Percentiles rank a stretch among this genome's conserved stretches.
Conservation (phyloP, 2,888 invertebrate species). For the Bugulina stolonifera region DNA sequence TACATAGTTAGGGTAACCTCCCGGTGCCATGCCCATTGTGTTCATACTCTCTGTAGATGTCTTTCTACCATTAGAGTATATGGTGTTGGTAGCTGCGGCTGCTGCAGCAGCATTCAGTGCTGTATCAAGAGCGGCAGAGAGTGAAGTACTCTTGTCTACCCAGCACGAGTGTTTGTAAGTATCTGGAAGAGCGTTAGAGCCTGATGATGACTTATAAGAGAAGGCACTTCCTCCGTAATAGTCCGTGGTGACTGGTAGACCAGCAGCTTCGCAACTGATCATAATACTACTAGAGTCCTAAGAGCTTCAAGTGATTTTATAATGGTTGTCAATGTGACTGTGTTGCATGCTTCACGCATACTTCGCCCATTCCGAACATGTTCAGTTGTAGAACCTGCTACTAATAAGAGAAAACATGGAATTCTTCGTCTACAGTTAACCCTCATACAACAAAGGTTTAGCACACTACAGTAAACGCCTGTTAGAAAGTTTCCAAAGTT, state of each 20-base stretch:
- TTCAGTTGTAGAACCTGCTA: too few species aligned
- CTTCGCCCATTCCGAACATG: not conserved
- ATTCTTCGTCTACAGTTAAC: too few species aligned
- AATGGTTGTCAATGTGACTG: not conserved
- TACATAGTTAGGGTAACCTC: not conserved
- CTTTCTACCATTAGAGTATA: not conserved
- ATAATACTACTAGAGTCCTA: not conserved
- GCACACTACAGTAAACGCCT: too few species aligned
- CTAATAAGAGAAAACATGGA: too few species aligned
- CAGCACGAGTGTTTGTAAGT: conserved; percentile 11
- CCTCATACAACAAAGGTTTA: too few species aligned
- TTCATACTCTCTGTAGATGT: not conserved
- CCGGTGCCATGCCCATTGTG: conserved; percentile 4
- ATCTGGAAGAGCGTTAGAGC: conserved; percentile 12
- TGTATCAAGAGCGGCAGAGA: not conserved
- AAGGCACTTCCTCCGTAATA: not conserved
- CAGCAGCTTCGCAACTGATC: not conserved
- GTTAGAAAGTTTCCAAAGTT: too few species aligned
- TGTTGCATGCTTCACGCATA: not conserved
- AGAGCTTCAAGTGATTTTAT: not conserved
- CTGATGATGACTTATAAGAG: not conserved
- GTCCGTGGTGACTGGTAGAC: not conserved
- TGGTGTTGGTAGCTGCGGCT: not conserved
- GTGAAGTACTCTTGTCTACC: conserved; percentile 19
- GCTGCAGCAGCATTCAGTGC: not conserved